These are phyloP conservation scores for Gobius niger DNA, from an alignment of 2,113 vertebrate species.

Conservation along the genomic window DNA sequence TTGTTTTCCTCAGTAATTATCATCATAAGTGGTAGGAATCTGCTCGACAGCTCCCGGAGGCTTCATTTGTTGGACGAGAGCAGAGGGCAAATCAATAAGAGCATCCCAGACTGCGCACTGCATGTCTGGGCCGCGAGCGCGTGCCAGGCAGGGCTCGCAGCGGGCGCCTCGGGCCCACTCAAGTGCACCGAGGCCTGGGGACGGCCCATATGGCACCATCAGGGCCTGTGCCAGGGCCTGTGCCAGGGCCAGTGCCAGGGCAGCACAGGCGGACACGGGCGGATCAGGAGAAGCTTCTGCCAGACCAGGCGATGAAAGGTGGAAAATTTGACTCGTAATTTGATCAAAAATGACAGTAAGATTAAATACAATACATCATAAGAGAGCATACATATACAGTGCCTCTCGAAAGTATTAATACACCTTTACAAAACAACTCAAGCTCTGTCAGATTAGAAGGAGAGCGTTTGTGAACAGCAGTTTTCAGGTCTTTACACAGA, in stretches of 20 bases:
- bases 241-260: conserved; percentile 2
- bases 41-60: conserved; percentile 44
- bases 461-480: too few relatives aligned
- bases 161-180: conserved; percentile 19
- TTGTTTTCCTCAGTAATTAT: conserved; percentile 1
- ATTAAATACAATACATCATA: too few relatives aligned
- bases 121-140: conserved; percentile 43
- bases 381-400: too few relatives aligned
- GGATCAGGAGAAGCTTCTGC: conserved; percentile 10
- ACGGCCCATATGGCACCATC: conserved; percentile 50
- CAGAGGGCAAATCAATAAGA: conserved; percentile 56
- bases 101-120: conserved; percentile 42
- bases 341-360: too few relatives aligned
- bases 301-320: background rate
- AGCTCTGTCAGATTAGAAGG: too few relatives aligned
- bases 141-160: conserved; percentile 26
- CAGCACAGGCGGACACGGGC: conserved; percentile 19
- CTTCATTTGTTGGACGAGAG: conserved; percentile 48
- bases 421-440: too few relatives aligned
- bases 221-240: background rate
- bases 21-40: conserved; percentile 26
- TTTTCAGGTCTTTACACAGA: too few relatives aligned
- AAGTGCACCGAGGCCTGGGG: conserved; percentile 40
- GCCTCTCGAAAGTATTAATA: too few relatives aligned
- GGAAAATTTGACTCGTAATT: too few relatives aligned